phyloP scores from a whole-genome alignment of 2,888 invertebrate species.

The Lepidochrysops patricia region DNA sequence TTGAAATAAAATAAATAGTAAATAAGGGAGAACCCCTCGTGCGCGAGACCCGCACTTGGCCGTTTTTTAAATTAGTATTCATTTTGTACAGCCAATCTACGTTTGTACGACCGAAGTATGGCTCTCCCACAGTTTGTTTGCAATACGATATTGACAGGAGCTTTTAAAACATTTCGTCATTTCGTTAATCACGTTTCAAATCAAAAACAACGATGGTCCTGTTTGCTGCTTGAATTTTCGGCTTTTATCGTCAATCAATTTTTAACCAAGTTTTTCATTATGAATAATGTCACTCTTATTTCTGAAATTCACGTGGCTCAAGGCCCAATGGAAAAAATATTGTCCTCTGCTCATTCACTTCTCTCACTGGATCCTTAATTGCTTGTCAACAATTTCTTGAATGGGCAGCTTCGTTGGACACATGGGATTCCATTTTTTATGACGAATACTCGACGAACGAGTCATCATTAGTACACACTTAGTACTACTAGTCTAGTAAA shows the following conservation, averaged over 20 bases:
- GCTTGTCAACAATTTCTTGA: constrained; percentile 67
- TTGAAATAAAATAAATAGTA: too few relatives aligned
- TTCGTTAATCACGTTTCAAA: not conserved
- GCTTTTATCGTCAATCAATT: not conserved
- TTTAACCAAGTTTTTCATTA: not conserved
- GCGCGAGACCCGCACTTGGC: too few relatives aligned
- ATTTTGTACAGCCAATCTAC: too few relatives aligned
- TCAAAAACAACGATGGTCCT: not conserved
- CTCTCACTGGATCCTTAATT: constrained; percentile 49
- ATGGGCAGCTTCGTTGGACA: constrained; percentile 50
- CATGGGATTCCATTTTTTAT: constrained; percentile 52
- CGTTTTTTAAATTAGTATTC: too few relatives aligned
- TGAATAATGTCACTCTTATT: constrained; percentile 8
- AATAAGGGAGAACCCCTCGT: too few relatives aligned
- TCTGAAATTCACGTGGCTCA: constrained; percentile 12
- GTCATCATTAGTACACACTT: constrained; percentile 40
- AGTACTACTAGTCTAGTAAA: too few relatives aligned
- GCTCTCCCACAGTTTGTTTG: too few relatives aligned
- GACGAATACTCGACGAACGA: constrained; percentile 53
- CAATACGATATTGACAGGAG: too few relatives aligned
- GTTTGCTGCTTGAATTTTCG: not conserved
- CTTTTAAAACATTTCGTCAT: not conserved
- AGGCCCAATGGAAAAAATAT: constrained; percentile 26
- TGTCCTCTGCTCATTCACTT: constrained; percentile 31
- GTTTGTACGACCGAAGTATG: too few relatives aligned